A percentile compares a stretch with the other conserved stretches of the same genome.
Evolutionary conservation across 2,113 vertebrate species (phyloP).

Genomic region (Tursiops truncatus): DNA sequence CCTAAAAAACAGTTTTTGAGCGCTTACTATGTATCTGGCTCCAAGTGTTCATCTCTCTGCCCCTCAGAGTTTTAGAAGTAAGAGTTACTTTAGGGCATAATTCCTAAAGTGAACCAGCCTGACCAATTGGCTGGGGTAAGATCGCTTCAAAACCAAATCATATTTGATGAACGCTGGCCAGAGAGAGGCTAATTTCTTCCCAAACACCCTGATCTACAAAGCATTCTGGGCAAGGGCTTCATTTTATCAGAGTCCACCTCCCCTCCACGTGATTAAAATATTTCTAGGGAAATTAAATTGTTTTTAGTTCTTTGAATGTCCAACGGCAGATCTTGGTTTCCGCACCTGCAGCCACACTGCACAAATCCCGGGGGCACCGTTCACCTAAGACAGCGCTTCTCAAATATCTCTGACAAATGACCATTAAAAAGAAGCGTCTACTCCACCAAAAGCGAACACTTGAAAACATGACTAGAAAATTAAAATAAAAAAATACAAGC

Average conservation of each 20-base stretch:
- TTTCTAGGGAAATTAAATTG: not conserved
- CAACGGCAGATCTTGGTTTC: not conserved
- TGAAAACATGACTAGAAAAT: conserved; percentile 27
- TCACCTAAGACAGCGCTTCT: not conserved
- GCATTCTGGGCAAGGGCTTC: not conserved
- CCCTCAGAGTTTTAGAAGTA: not conserved
- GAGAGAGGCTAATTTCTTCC: not conserved
- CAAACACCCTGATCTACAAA: not conserved
- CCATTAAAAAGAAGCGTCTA: not conserved
- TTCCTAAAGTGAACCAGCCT: not conserved
- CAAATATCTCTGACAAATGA: not conserved
- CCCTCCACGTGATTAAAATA: not conserved
- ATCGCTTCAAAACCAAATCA: not conserved
- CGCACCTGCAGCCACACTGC: no score
- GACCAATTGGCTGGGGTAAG: not conserved
- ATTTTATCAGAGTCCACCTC: not conserved
- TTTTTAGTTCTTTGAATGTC: not conserved
- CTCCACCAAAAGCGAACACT: not conserved
- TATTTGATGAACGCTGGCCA: not conserved
- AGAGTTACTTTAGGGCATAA: not conserved
- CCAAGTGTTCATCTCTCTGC: not conserved
- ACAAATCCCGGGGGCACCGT: not conserved
- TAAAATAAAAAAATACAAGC: not conserved
- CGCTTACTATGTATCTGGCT: not conserved
- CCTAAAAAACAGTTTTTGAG: not conserved